These are phyloP conservation scores for Tricholaema leucomelas DNA, from an alignment of 2,113 vertebrate species.

Conservation along the genomic window DNA sequence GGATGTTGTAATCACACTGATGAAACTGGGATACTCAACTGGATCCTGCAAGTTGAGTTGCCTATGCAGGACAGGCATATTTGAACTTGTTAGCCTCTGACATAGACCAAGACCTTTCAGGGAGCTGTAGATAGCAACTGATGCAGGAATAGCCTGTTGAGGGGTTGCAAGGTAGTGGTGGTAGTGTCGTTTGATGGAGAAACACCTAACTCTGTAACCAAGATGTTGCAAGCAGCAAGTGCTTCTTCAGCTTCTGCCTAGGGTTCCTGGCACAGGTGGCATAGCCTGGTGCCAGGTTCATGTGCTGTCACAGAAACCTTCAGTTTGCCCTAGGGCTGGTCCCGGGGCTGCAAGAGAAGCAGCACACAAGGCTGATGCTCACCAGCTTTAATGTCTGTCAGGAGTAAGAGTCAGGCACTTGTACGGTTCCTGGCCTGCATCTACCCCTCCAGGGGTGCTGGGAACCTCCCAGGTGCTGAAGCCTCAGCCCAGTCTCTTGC, in stretches of 20 bases:
- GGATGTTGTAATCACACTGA: not conserved
- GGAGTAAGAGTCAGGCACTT: conserved; percentile 31
- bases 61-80: not conserved
- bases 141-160: not conserved
- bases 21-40: not conserved
- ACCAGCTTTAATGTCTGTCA: conserved; percentile 39
- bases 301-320: not conserved
- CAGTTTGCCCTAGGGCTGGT: not conserved
- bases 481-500: not conserved
- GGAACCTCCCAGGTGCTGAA: not conserved
- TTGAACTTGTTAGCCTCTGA: not conserved
- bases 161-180: not conserved
- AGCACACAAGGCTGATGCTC: not conserved
- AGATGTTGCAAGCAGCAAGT: not conserved
- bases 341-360: conserved; percentile 35
- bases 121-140: not conserved
- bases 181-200: not conserved
- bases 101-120: not conserved
- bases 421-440: not conserved
- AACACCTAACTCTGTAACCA: not conserved
- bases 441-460: not conserved
- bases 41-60: not conserved
- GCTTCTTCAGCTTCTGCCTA: not conserved
- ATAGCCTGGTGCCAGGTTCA: not conserved
- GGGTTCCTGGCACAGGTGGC: not conserved